phyloP scores from a whole-genome alignment of 1,140 invertebrate species.

The Drosophila leontia region DNA sequence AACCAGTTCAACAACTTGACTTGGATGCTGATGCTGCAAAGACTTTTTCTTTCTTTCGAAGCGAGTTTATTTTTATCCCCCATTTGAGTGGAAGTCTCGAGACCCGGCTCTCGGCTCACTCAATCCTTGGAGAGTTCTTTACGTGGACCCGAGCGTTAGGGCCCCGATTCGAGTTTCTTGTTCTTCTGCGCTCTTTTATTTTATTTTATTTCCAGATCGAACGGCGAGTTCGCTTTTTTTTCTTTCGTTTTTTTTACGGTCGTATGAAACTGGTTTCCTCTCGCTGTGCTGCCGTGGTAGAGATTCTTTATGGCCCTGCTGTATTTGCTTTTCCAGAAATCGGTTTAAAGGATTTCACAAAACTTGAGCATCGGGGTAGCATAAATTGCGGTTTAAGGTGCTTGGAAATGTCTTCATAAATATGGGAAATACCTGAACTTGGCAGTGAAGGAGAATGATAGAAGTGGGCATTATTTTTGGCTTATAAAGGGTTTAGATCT shows the following conservation, averaged over 20 bases:
- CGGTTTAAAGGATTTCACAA: slow-evolving; percentile 71
- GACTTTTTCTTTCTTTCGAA: slow-evolving; percentile 81
- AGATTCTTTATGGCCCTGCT: slow-evolving; percentile 73
- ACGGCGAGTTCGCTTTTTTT: slow-evolving; percentile 31
- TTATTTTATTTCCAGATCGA: slow-evolving; percentile 48
- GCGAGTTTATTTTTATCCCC: slow-evolving; percentile 52
- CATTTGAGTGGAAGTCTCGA: slow-evolving; percentile 34
- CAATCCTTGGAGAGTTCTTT: slow-evolving; percentile 53
- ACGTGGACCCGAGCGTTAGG: slow-evolving; percentile 22
- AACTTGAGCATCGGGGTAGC: slow-evolving; percentile 51
- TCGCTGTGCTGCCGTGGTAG: slow-evolving; percentile 56
- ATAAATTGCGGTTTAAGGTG: slow-evolving; percentile 63
- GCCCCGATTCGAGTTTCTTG: slow-evolving; percentile 26
- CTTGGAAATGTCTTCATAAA: slow-evolving; percentile 69
- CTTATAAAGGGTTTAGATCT: neutral
- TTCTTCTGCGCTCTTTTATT: slow-evolving; percentile 32
- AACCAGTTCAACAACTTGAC: slow-evolving; percentile 80
- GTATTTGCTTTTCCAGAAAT: slow-evolving; percentile 74
- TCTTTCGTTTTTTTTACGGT: slow-evolving; percentile 19
- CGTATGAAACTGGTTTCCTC: slow-evolving; percentile 44
- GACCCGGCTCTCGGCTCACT: slow-evolving; percentile 42
- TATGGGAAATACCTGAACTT: slow-evolving; percentile 35
- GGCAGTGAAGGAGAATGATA: slow-evolving; percentile 8
- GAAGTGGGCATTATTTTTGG: neutral
- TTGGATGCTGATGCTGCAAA: slow-evolving; percentile 64